Evolutionary conservation across 2,888 invertebrate genomes (phyloP), one percentile per base, ranked within the genome.

Genomic region (Leucoma salicis): DNA sequence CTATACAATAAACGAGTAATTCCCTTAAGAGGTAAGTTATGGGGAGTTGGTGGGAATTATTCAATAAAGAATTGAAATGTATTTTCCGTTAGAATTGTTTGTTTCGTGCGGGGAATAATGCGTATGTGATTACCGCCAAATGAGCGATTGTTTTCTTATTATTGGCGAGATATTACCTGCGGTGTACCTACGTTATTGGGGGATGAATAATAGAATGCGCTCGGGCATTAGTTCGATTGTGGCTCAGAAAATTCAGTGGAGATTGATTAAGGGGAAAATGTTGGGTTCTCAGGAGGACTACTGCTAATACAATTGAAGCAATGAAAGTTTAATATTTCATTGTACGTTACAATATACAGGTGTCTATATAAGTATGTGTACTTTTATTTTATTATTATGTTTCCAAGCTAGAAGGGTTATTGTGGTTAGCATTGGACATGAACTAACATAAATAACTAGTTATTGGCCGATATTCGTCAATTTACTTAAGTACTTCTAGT

Each of bases 61-160:
- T 77, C 78, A 74, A 78, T 79, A 78, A 74, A 74, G 75, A 77
- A 78, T 78, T 73, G 78, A 77, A 76, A 78, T 77, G 74, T 74
- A 70, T 75, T 78, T 78, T 70, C 73, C 65, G 67, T 62, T 70
- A 62, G 70, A 72, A 76, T 72, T 71, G 77, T 65, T 70, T 53
- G 62, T 64, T 64, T 64, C 68, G 73, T 69, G 70, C 57, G 43
- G 73, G 74, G 72, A 77, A 75, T 75, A 66, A 36, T 35, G 40
- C 56, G 49, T 46, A 51, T 57, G 60, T 77, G 76, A 74, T 75
- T 76, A 74, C 72, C 29, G 31, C 39, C 33, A 57, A 55, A 63
- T 62, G 66, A 69, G 51, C 57, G 57, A 64, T 67, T 68, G 66
- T 60, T 66, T 59, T 58, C 49, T 56, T 53, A 57, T 57, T 52